A percentile compares a stretch with the other conserved stretches of the same genome.
Conservation (phyloP, 2,113 vertebrate species). For the Coregonus clupeaformis region DNA sequence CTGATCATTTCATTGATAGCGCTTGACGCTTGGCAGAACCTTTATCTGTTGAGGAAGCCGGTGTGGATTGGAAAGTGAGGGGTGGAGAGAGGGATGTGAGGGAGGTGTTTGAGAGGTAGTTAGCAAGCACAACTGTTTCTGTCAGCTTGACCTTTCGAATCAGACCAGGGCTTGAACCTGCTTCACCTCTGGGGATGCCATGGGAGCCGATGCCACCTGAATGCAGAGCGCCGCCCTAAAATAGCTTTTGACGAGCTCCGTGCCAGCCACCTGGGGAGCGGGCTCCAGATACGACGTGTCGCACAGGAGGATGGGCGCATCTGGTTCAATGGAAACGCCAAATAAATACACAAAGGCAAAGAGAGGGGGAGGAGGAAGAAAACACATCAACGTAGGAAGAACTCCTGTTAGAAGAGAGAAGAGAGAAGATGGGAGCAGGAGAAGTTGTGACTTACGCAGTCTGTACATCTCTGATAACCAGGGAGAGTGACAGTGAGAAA, state of each 20-base stretch:
- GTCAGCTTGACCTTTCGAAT: slow-evolving; percentile 62
- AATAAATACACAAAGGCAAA: slow-evolving; percentile 51
- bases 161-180: slow-evolving; percentile 36
- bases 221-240: too few species aligned
- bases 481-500: slow-evolving; percentile 22
- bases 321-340: slow-evolving; percentile 36
- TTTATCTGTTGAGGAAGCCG: slow-evolving; percentile 9
- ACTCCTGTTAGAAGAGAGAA: background rate
- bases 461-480: slow-evolving; percentile 5
- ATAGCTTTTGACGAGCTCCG: too few species aligned
- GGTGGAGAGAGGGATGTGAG: background rate
- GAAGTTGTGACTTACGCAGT: background rate
- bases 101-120: slow-evolving; percentile 38
- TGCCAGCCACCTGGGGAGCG: slow-evolving; percentile 40
- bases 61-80: too few species aligned
- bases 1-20: slow-evolving; percentile 16
- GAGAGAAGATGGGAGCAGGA: background rate
- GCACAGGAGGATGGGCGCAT: slow-evolving; percentile 48
- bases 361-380: slow-evolving; percentile 20
- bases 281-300: slow-evolving; percentile 47
- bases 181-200: slow-evolving; percentile 46
- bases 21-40: slow-evolving; percentile 4
- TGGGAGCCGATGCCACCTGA: slow-evolving; percentile 32
- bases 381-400: background rate
- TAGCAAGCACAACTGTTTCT: slow-evolving; percentile 44